Evolutionary conservation across 2,113 vertebrate genomes (phyloP), one percentile per base, ranked within the genome.

Genomic region (Hassar affinis): DNA sequence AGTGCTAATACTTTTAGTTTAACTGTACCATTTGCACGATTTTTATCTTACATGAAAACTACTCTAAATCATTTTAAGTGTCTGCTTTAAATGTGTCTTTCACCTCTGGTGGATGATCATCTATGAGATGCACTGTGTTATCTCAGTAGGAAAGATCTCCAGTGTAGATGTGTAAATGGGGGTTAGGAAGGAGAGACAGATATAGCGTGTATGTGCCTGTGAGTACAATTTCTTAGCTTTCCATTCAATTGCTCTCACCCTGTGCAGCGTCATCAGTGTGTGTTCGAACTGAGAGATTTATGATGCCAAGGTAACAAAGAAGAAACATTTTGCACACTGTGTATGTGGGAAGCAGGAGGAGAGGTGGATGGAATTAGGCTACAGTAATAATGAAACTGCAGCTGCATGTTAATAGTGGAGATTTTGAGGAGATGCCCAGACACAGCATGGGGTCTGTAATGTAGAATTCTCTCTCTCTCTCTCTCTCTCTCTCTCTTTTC

Each of bases 341-440:
- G 42, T 75, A 45, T 75, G 71, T 83, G 35, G n/a, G 42, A 33
- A 62, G 71, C 35, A 76, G 72, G 14, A 38, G 27, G 71, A 91
- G 89, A 90, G 90, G 89, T 91, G 91, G 91, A 92, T 93, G 91
- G 91, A 94, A 93, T 93, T 93, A 94, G 92, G 88, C 92, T 91
- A 92, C 89, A 89, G 90, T 90, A 92, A 93, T 92, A 92, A 91
- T 84, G 87, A 90, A 91, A 90, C 92, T 91, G 88, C 35, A 88
- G 88, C 89, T 89, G 92, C 92, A 93, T 93, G 90, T 90, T 91
- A 93, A 93, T 92, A 91, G 89, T 88, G 90, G 89, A 91, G 92
- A 92, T 92, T 94, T 93, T 91, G 90, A 93, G 90, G 86, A 91
- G 92, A 85, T 91, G 89, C 90, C 89, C 91, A 91, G 89, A 90